Percentiles rank a stretch among this genome's conserved stretches.
Evolutionary conservation across 1,140 invertebrate species (phyloP).

Genomic region (Drosophila teissieri): DNA sequence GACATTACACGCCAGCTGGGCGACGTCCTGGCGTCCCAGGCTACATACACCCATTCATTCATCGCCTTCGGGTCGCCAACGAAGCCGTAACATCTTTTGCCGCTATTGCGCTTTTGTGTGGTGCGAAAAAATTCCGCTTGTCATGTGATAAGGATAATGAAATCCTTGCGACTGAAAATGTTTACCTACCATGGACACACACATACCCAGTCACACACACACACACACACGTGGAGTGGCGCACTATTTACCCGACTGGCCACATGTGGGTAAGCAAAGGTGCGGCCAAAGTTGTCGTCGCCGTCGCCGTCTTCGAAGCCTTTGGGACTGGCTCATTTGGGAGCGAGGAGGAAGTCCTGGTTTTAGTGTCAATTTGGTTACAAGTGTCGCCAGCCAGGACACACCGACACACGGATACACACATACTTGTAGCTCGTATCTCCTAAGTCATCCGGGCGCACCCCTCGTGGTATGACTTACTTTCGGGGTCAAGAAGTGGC

Average conservation of each 20-base stretch:
- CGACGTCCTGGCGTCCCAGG: constrained; percentile 47
- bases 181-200: constrained; percentile 63
- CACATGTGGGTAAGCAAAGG: constrained; percentile 70
- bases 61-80: constrained; percentile 19
- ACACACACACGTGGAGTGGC: background rate
- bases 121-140: constrained; percentile 68
- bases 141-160: constrained; percentile 84
- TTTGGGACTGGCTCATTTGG: constrained; percentile 44
- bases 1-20: constrained; percentile 56
- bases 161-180: constrained; percentile 80
- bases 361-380: constrained; percentile 77
- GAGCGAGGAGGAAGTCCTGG: background rate
- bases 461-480: constrained; percentile 44
- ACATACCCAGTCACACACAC: background rate
- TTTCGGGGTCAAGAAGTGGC: constrained; percentile 77
- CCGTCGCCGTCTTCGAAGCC: constrained; percentile 66
- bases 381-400: constrained; percentile 57
- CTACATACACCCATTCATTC: constrained; percentile 15
- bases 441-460: constrained; percentile 72
- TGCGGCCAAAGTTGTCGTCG: constrained; percentile 69
- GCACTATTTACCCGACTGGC: constrained; percentile 60
- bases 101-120: constrained; percentile 61
- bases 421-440: constrained; percentile 44
- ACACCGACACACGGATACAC: constrained; percentile 22
- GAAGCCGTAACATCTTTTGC: constrained; percentile 48